Percentiles rank a stretch among this genome's conserved stretches.
phyloP scores from a whole-genome alignment of 2,113 vertebrate species.

The Cisticola juncidis region DNA sequence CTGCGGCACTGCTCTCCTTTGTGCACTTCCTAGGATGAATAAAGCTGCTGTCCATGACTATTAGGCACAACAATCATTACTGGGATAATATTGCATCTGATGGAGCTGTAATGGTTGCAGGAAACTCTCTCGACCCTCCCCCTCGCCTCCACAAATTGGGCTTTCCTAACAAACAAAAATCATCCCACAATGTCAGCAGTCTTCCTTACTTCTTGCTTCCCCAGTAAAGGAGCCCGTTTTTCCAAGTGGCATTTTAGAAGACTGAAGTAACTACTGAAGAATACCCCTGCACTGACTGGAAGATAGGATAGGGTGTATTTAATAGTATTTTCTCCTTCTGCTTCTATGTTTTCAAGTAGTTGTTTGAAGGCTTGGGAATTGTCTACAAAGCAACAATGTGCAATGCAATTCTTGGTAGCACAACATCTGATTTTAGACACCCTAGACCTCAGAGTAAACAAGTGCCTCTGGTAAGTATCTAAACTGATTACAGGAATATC shows the following conservation, averaged over 20 bases:
- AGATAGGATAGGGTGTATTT: accelerated
- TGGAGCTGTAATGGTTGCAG: not conserved
- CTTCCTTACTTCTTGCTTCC: not conserved
- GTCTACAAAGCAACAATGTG: not conserved
- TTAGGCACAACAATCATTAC: conserved; percentile 8
- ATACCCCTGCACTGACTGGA: not conserved
- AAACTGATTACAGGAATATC: not conserved
- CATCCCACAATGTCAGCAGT: not conserved
- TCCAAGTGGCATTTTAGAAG: not conserved
- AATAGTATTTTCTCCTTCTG: not conserved
- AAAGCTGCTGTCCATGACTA: not conserved
- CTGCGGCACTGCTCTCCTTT: not conserved
- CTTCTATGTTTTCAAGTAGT: not conserved
- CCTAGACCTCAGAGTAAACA: not conserved
- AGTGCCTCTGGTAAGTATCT: not conserved
- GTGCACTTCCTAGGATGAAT: not conserved
- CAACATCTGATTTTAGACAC: not conserved
- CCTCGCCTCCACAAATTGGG: accelerated
- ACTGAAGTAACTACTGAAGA: not conserved
- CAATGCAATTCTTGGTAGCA: not conserved
- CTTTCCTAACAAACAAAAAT: not conserved
- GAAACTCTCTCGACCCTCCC: not conserved
- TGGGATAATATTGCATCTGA: not conserved
- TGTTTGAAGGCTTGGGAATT: not conserved
- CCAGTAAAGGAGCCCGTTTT: not conserved